Evolutionary conservation across 2,888 invertebrate genomes (phyloP), one percentile per base, ranked within the genome.

Genomic region (Drosophila anceps): DNA sequence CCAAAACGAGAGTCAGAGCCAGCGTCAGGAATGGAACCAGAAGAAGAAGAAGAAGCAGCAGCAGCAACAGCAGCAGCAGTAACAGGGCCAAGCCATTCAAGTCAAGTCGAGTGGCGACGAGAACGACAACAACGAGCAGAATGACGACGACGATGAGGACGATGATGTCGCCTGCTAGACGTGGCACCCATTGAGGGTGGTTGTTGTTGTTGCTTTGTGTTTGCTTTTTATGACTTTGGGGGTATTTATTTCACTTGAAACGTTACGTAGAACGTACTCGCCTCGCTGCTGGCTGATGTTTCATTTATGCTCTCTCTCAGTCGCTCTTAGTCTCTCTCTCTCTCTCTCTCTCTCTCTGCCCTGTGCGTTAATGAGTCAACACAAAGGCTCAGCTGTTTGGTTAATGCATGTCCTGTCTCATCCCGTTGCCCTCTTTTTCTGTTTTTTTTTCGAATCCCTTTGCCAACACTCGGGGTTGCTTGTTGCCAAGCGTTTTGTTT

Each of bases 301-400:
- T 84, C 76, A 86, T 78, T 85, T 80, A 59, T 84, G 74, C 73
- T 71, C 51, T 31, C 64, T 33, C 33, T 58, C 62, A 20, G 10
- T 44, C 43, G 24, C 18, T 10, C 53, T 54, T 43, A 43, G 58
- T 33, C 51, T 48, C 20, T 37, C 7, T 24, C 41, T 31, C 33
- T 24, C 18, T 24, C 41, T 57, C 44, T 35, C 53, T 44, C 39
- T 27, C n/a, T 18, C 18, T 51, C 15, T 57, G 62, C 69, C 53
- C 64, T 67, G 77, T 75, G 77, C 82, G 84, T 86, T 86, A 86
- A 86, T 86, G 86, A 88, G 88, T 88, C 75, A 88, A 86, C 84
- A 88, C 76, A 81, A 85, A 76, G 79, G 79, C 85, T 86, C 88
- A 86, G 88, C 85, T 86, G 88, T 86, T 86, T 88, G 86, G 86